Percentiles rank a stretch among this genome's conserved stretches.
Conservation (phyloP, 2,888 invertebrate species). For the Nephrotoma flavescens region DNA sequence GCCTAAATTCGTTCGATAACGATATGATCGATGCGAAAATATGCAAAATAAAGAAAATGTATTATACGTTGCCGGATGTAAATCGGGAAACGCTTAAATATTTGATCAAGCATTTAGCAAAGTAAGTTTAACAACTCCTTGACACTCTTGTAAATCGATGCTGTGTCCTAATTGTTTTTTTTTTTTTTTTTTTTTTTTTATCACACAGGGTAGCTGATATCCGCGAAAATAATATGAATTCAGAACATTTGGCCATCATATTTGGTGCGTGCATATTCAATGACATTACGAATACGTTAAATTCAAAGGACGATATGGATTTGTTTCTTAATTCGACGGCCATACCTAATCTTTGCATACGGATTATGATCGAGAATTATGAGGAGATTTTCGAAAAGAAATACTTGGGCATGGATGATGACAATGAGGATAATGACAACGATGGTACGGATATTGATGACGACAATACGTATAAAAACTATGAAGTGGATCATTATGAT, state of each 20-base stretch:
- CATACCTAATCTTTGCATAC: background rate
- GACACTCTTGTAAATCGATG: background rate
- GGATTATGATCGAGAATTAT: background rate
- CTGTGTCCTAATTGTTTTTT: background rate
- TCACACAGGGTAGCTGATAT: background rate
- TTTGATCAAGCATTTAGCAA: slow-evolving; percentile 1
- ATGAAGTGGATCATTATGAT: background rate
- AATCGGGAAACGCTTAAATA: background rate
- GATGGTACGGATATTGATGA: background rate
- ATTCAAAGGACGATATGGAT: background rate
- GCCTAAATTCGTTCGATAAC: background rate
- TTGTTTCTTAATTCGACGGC: background rate
- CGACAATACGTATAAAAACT: background rate
- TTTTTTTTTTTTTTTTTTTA: background rate
- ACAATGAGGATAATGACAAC: background rate
- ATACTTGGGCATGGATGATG: background rate
- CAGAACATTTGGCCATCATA: background rate
- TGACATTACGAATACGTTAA: background rate
- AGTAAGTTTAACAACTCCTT: background rate
- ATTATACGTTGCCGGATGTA: background rate
- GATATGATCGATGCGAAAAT: background rate
- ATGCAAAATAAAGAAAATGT: background rate
- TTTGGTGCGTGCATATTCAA: background rate
- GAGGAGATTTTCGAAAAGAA: background rate
- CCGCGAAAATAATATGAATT: background rate